Percentiles rank a stretch among this genome's conserved stretches.
phyloP scores from a whole-genome alignment of 2,888 invertebrate genomes.

The Ceratothoa steindachneri region DNA sequence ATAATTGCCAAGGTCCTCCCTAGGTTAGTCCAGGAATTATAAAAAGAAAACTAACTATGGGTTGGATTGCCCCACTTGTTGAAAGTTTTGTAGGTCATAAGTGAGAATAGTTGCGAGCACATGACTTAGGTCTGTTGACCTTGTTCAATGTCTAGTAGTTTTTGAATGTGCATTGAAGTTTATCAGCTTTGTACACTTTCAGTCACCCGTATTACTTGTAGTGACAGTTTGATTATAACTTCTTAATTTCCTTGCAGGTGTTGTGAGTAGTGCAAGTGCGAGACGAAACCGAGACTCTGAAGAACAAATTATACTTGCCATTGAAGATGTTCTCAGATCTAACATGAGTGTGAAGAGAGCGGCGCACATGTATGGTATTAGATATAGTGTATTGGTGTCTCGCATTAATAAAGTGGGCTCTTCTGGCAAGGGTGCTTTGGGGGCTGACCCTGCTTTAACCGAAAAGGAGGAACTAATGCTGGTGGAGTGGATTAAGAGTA shows the following conservation, averaged over 20 bases:
- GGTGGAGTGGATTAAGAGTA: not conserved
- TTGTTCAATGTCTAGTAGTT: too few relatives aligned
- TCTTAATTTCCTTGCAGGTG: too few relatives aligned
- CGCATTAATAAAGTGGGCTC: not conserved
- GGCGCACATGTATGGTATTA: not conserved
- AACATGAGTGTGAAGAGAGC: conserved; percentile 9
- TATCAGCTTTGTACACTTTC: too few relatives aligned
- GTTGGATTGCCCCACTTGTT: too few relatives aligned
- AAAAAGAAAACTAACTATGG: too few relatives aligned
- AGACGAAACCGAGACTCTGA: not conserved
- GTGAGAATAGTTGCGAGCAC: too few relatives aligned
- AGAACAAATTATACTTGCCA: not conserved
- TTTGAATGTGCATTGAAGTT: too few relatives aligned
- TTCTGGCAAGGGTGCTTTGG: not conserved
- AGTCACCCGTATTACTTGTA: too few relatives aligned
- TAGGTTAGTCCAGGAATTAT: too few relatives aligned
- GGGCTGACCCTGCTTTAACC: not conserved
- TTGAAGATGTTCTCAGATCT: not conserved
- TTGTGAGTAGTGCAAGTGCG: not conserved
- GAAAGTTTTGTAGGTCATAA: too few relatives aligned
- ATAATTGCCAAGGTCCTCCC: too few relatives aligned
- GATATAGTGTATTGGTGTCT: not conserved
- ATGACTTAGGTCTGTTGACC: too few relatives aligned
- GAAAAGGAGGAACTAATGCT: not conserved
- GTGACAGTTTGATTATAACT: not conserved